phyloP scores from a whole-genome alignment of 2,888 invertebrate genomes.

The Agonopterix subpropinquella region DNA sequence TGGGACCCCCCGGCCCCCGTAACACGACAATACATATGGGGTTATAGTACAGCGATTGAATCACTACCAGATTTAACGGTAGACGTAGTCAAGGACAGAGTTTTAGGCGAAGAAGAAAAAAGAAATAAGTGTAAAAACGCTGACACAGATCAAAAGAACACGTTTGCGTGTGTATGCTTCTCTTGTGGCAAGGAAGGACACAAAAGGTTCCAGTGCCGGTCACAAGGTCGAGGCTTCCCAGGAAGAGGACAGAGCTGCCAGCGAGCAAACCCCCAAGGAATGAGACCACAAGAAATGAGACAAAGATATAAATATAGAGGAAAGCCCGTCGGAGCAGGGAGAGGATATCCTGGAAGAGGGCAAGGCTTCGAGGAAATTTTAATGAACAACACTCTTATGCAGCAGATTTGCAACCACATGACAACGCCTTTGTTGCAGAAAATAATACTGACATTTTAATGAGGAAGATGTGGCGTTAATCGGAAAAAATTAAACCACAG shows the following conservation, averaged over 20 bases:
- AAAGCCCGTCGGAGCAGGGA: too few species aligned
- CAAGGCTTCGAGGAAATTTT: not conserved
- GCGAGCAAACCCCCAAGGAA: too few species aligned
- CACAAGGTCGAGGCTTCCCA: too few species aligned
- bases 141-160: not conserved
- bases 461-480: not conserved
- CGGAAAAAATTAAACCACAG: not conserved
- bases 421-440: not conserved
- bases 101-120: slow-evolving; percentile 9
- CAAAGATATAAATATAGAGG: not conserved
- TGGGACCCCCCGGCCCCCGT: too few species aligned
- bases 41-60: slow-evolving; percentile 1
- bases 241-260: too few species aligned
- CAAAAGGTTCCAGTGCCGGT: slow-evolving; percentile 3
- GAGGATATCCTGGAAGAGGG: not conserved
- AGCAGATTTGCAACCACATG: not conserved
- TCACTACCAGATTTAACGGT: not conserved
- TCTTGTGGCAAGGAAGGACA: not conserved
- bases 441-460: not conserved
- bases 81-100: slow-evolving; percentile 4
- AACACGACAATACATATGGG: not conserved
- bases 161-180: not conserved
- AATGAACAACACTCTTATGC: not conserved
- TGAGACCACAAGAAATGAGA: not conserved
- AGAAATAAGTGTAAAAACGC: not conserved